phyloP scores from a whole-genome alignment of 1,140 invertebrate species.

The Bombus confusus region DNA sequence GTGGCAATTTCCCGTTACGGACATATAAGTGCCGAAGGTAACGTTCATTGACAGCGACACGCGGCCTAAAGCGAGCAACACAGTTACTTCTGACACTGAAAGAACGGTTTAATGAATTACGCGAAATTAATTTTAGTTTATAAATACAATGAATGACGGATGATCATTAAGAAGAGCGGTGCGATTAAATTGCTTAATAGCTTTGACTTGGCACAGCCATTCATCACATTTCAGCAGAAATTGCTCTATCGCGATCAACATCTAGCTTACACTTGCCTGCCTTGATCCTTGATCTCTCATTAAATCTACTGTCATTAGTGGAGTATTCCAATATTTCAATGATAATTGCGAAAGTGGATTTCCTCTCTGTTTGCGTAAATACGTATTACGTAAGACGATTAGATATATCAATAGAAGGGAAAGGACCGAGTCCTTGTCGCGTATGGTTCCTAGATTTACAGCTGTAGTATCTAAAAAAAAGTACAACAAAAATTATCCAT shows the following conservation, averaged over 20 bases:
- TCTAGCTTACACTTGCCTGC: background rate
- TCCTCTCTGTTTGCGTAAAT: background rate
- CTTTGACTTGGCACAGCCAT: background rate
- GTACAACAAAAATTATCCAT: too few relatives aligned
- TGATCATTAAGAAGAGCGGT: background rate
- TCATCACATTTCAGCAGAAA: background rate
- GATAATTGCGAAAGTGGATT: background rate
- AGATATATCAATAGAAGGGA: background rate
- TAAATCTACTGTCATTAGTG: background rate
- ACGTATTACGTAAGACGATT: background rate
- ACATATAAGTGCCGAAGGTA: background rate
- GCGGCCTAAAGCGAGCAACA: background rate
- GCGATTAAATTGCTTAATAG: conserved; percentile 1
- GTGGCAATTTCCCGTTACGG: too few relatives aligned
- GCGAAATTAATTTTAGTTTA: background rate
- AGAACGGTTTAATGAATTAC: background rate
- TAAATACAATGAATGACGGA: background rate
- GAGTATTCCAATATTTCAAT: background rate
- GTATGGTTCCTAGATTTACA: too few relatives aligned
- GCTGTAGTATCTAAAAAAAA: too few relatives aligned
- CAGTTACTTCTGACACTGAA: background rate
- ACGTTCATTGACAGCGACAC: background rate
- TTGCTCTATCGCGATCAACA: background rate
- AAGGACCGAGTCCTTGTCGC: too few relatives aligned
- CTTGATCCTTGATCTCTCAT: conserved; percentile 9